Conservation (phyloP, 2,113 vertebrate genomes). For the Tautogolabrus adspersus region DNA sequence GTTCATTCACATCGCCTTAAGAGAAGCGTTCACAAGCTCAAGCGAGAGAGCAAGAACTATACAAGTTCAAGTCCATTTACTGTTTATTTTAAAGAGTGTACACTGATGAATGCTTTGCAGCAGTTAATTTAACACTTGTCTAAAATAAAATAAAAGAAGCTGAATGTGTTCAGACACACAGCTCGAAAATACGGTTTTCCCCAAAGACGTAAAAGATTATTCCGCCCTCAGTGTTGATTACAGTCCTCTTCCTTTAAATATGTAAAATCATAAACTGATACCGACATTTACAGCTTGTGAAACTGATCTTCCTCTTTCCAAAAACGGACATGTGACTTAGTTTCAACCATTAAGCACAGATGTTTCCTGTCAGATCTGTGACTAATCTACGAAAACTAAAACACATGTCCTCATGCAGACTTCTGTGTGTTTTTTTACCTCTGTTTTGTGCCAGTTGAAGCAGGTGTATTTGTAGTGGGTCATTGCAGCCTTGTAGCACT, state of each 20-base stretch:
- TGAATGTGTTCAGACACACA: too few relatives aligned
- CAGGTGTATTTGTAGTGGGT: conserved; percentile 89
- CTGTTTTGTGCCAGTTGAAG: conserved; percentile 92
- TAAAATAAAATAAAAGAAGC: too few relatives aligned
- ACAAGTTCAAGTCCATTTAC: too few relatives aligned
- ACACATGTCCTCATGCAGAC: too few relatives aligned
- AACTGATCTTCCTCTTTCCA: not conserved
- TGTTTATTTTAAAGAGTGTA: not conserved
- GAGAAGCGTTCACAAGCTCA: too few relatives aligned
- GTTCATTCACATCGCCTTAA: too few relatives aligned
- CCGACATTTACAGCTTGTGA: not conserved
- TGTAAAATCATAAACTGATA: rapidly evolving
- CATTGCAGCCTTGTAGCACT: conserved; percentile 85
- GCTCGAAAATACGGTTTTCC: too few relatives aligned
- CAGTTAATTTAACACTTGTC: too few relatives aligned
- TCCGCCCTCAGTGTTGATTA: not conserved
- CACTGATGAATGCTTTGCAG: not conserved
- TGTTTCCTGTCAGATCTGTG: not conserved
- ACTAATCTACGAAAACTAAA: not conserved
- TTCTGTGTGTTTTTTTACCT: conserved; percentile 76
- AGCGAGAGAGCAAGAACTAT: too few relatives aligned
- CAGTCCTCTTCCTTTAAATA: not conserved
- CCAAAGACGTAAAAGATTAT: not conserved
- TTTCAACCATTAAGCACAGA: not conserved
- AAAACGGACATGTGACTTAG: not conserved